These are phyloP conservation scores for Sternotherus odoratus DNA, from an alignment of 2,797 vertebrate genomes.

Conservation along the genomic window DNA sequence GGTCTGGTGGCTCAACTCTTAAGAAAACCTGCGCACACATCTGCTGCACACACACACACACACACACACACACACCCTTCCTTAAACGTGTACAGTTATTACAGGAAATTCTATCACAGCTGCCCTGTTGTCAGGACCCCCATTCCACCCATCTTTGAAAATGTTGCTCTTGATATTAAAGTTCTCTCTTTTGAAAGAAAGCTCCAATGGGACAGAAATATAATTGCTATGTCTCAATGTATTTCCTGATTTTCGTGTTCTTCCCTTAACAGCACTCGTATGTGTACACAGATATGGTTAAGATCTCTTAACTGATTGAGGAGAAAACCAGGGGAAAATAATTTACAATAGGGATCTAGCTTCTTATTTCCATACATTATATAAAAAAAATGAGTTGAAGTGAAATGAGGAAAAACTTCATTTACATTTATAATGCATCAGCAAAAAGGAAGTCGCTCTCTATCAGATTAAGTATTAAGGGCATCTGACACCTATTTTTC, in stretches of 20 bases:
- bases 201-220: background rate
- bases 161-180: background rate
- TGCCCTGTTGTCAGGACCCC: background rate
- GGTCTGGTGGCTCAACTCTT: too few relatives aligned
- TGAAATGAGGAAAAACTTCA: background rate
- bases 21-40: background rate
- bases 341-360: background rate
- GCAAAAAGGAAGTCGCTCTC: background rate
- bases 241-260: background rate
- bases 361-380: background rate
- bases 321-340: background rate
- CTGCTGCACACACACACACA: background rate
- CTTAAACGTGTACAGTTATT: background rate
- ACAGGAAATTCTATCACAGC: background rate
- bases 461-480: background rate
- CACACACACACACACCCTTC: fast-evolving
- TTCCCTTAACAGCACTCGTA: background rate
- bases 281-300: background rate
- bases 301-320: background rate
- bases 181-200: background rate
- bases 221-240: background rate
- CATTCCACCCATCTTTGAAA: background rate
- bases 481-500: background rate
- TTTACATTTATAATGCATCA: background rate
- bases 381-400: background rate